A percentile compares a stretch with the other conserved stretches of the same genome.
Conservation (phyloP, 2,797 vertebrate species). For the Lepidocolaptes lacrymiger region DNA sequence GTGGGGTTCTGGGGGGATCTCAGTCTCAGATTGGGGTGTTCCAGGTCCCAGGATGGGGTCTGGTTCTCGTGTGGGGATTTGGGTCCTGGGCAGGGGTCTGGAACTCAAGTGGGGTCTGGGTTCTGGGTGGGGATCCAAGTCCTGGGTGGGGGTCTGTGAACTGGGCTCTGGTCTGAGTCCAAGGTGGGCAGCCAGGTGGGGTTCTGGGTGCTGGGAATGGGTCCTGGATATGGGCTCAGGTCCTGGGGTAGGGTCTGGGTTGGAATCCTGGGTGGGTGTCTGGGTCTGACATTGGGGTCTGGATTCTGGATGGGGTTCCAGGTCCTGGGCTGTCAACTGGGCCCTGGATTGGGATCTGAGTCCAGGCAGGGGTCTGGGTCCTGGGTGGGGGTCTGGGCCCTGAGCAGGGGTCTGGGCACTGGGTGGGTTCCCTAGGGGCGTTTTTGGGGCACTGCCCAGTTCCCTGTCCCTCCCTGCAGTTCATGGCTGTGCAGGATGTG, state of each 20-base stretch:
- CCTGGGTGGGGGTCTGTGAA: neutral
- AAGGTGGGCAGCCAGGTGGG: neutral
- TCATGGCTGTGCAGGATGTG: neutral
- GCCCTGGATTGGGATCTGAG: neutral
- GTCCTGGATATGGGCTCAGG: neutral
- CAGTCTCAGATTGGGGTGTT: neutral
- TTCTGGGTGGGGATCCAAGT: accelerated
- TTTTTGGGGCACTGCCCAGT: neutral
- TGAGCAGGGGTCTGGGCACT: neutral
- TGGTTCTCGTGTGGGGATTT: neutral
- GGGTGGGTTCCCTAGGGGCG: no score
- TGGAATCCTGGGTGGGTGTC: neutral
- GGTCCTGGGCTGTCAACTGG: no score
- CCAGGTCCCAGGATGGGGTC: no score
- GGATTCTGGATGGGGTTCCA: neutral
- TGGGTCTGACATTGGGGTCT: neutral
- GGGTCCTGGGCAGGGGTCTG: neutral
- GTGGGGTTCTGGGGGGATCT: no score
- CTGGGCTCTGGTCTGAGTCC: neutral
- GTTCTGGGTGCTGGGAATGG: neutral
- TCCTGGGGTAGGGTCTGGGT: neutral
- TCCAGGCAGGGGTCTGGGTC: neutral
- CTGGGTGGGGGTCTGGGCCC: neutral
- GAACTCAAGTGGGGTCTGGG: neutral
- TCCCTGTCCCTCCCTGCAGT: neutral